Evolutionary conservation across 2,113 vertebrate genomes (phyloP), one percentile per base, ranked within the genome.

Genomic region (Paracanthobrama guichenoti): DNA sequence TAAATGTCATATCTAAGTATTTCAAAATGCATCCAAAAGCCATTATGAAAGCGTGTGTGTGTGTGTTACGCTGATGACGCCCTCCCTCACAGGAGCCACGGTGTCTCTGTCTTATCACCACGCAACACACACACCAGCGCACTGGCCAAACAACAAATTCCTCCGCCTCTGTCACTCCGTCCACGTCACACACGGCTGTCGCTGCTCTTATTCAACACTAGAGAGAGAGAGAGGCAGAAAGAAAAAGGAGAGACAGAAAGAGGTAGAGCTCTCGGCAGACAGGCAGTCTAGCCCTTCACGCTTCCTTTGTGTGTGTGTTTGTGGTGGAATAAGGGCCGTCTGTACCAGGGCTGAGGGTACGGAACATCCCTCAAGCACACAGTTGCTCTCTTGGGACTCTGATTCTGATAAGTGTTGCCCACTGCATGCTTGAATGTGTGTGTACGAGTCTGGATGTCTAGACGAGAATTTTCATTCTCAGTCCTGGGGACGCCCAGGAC

Each of bases 31-130:
- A 35, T 67, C 64, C 64, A 67, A 46, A 57, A 79, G 80, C 57
- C 64, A 35, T 46, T 18, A 24, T 71, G 20, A 26, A 67, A 72
- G 26, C 31, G 9, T 69, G 81, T 60, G 75, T 60, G 75, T 60
- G 60, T 59, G 86, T 67, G 85, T 60, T 18, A 50, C 12, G 0
- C 44, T 74, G 66, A 50, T 50, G 72, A 18, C 13, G 72, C 44
- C 72, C 72, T 74, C 89, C 93, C 92, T 90, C 85, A 91, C 57
- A 95, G 96, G 95, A 97, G 97, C 93, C 96, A 97, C 94, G 89
- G 92, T 94, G 96, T 97, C 96, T 97, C 90, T 88, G 74, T 93
- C 94, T 96, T 95, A 95, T 96, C 95, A 80, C 91, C 76, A 90
- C 91, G 89, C 92, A 93, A 94, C 78, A 57, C 77, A 39, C 84